A percentile compares a stretch with the other conserved stretches of the same genome.
Conservation (phyloP, 2,113 vertebrate genomes). For the Colinus virginianus region DNA sequence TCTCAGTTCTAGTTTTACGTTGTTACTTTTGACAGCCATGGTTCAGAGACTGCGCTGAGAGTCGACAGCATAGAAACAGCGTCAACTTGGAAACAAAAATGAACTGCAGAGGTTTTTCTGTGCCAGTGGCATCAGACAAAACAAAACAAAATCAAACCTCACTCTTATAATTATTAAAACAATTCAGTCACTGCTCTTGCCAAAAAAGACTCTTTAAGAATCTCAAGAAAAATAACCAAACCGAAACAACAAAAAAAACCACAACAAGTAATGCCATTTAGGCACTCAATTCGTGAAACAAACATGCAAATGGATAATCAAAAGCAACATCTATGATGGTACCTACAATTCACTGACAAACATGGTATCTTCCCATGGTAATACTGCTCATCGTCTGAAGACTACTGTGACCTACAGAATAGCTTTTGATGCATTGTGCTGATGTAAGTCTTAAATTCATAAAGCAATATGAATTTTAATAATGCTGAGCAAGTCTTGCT, state of each 20-base stretch:
- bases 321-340: neutral
- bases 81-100: neutral
- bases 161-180: neutral
- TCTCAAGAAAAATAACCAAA: neutral
- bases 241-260: neutral
- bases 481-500: conserved; percentile 8
- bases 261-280: neutral
- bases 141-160: neutral
- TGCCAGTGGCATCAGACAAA: neutral
- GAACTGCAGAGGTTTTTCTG: neutral
- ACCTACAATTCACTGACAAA: neutral
- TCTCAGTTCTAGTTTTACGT: neutral
- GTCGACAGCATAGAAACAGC: neutral
- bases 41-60: neutral
- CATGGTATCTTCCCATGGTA: neutral
- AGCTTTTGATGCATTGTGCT: conserved; percentile 11
- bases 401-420: neutral
- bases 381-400: neutral
- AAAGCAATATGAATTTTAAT: conserved; percentile 6
- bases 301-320: rapidly evolving
- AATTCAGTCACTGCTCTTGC: neutral
- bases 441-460: conserved; percentile 12
- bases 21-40: neutral
- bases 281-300: neutral
- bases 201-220: neutral